Evolutionary conservation across 2,113 vertebrate species (phyloP).

Genomic region (Phylloscopus trochiloides): DNA sequence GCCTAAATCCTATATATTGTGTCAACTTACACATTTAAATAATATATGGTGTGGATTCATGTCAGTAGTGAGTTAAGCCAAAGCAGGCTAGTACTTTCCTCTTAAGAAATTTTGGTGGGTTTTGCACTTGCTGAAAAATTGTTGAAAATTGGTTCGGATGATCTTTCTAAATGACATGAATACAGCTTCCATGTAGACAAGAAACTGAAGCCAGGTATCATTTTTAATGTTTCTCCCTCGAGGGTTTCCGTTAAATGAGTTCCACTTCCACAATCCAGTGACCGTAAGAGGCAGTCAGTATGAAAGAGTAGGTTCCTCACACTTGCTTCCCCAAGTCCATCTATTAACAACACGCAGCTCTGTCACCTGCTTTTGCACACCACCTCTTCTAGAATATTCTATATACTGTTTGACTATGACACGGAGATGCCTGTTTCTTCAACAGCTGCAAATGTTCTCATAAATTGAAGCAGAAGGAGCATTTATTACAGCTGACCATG

Average conservation of each 20-base stretch:
- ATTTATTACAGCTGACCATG: background rate
- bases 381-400: background rate
- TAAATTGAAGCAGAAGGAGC: background rate
- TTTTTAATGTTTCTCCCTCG: background rate
- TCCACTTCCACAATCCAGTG: background rate
- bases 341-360: background rate
- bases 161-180: background rate
- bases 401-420: background rate
- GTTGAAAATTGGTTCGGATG: background rate
- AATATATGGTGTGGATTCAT: background rate
- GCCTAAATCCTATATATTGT: background rate
- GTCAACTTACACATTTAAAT: background rate
- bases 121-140: background rate
- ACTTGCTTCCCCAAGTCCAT: rapidly evolving
- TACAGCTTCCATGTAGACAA: background rate
- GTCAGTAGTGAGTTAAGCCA: background rate
- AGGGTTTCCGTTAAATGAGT: background rate
- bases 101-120: background rate
- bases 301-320: background rate
- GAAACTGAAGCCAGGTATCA: background rate
- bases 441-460: background rate
- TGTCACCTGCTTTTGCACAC: background rate
- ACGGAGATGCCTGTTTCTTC: background rate
- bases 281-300: background rate
- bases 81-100: background rate